Evolutionary conservation across 2,888 invertebrate genomes (phyloP), one percentile per base, ranked within the genome.

Genomic region (Electrophaes corylata): DNA sequence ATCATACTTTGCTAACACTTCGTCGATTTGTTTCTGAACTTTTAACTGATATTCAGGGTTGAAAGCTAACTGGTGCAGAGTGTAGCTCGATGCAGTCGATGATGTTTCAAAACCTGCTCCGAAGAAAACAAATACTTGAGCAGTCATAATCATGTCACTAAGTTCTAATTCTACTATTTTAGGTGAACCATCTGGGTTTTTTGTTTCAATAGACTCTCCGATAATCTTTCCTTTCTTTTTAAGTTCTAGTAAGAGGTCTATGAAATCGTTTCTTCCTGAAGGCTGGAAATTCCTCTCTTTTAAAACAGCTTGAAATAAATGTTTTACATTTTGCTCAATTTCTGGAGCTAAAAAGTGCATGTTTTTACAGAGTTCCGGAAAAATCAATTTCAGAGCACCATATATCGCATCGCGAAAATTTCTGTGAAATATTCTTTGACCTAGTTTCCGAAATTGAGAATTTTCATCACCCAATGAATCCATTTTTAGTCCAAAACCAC

Each of bases 31-130:
- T 60, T 82, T 69, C 58, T 87, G 86, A 4, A 85, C 79, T 74
- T 82, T 91, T 48, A 76, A 75, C 66, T 92, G 92, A 29, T 81
- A 83, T 2, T 91, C 86, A 2, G 86, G 86, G 67, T 92, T 76
- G 16, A 83, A 86, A 20, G 92, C 92, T 8, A 93, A 70, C 62
- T 88, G 84, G 64, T 92, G 92, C n/a, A 91, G 73, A 2, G 88
- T 81, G 45, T 84, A 91, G 76, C 91, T 90, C 0, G 92, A 85
- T 3, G 91, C 84, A 0, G 89, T 87, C 0, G 92, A 92, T 0
- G 92, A 92, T 2, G 92, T 92, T 70, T 92, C 92, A 65, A 91
- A 92, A 5, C 93, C 93, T 53, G 92, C 93, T 14, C 84, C 91
- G 43, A 91, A 91, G 64, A 91, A 91, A 4, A 88, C 83, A 67